phyloP scores from a whole-genome alignment of 2,797 vertebrate genomes.

The Luscinia megarhynchos region DNA sequence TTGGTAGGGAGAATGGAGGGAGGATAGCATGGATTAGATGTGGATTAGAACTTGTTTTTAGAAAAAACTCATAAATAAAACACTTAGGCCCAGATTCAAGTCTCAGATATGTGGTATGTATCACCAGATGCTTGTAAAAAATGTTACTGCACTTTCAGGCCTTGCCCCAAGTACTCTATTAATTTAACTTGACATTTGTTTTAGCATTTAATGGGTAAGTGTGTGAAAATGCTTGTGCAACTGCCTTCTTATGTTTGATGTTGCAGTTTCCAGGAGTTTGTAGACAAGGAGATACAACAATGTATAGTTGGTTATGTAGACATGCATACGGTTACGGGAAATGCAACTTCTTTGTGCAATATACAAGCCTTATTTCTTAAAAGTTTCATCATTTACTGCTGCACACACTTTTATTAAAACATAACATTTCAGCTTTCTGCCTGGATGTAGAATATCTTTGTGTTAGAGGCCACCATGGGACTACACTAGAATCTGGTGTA shows the following conservation, averaged over 20 bases:
- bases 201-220: slow-evolving; percentile 42
- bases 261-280: neutral
- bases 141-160: slow-evolving; percentile 49
- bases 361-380: neutral
- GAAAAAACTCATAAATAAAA: slow-evolving; percentile 70
- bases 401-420: neutral
- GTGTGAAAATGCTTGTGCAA: slow-evolving; percentile 48
- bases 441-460: neutral
- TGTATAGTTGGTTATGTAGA: neutral
- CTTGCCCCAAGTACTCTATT: slow-evolving; percentile 52
- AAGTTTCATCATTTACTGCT: neutral
- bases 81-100: slow-evolving; percentile 46
- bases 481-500: neutral
- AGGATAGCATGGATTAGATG: slow-evolving; percentile 53
- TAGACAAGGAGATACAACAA: neutral
- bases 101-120: slow-evolving; percentile 44
- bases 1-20: neutral
- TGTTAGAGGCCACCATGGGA: neutral
- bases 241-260: neutral
- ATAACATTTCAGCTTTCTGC: neutral
- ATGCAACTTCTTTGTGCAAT: neutral
- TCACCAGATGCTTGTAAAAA: slow-evolving; percentile 72
- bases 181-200: slow-evolving; percentile 60
- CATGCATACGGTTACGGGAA: neutral
- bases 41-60: slow-evolving; percentile 63